Percentiles rank a stretch among this genome's conserved stretches.
phyloP scores from a whole-genome alignment of 2,888 invertebrate species.

The Tiphia femorata region DNA sequence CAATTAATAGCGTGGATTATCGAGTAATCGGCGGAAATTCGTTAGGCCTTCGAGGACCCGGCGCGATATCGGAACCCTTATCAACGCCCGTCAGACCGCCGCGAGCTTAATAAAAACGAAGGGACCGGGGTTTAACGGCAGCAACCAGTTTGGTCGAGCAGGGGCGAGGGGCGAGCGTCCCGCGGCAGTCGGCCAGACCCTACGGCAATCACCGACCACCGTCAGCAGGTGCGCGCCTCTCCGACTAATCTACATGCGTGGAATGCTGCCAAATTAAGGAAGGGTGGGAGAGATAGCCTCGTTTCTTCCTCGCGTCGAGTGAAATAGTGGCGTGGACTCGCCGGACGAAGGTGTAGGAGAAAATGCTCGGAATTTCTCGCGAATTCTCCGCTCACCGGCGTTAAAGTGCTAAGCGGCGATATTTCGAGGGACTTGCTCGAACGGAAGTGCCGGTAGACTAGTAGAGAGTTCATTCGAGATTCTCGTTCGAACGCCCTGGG shows the following conservation, averaged over 20 bases:
- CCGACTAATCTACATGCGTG: conserved; percentile 52
- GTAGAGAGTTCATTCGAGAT: too few species aligned
- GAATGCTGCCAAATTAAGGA: conserved; percentile 58
- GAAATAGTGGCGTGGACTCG: too few species aligned
- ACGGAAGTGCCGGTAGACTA: too few species aligned
- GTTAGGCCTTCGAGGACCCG: conserved; percentile 1
- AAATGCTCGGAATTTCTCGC: too few species aligned
- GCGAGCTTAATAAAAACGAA: conserved; percentile 25
- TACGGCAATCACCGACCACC: too few species aligned
- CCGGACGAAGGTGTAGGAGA: too few species aligned
- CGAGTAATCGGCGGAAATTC: conserved; percentile 30
- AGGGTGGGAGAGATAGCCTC: too few species aligned
- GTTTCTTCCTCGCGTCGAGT: too few species aligned
- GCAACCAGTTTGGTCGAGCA: conserved; percentile 32
- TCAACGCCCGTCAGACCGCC: neutral
- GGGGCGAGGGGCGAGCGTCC: conserved; percentile 6
- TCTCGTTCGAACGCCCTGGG: too few species aligned
- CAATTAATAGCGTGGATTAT: conserved; percentile 24
- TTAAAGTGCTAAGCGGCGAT: neutral
- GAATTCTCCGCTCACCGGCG: neutral
- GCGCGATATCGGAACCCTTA: conserved; percentile 5
- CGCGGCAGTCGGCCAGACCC: conserved; percentile 13
- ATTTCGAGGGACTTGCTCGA: too few species aligned
- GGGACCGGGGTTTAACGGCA: conserved; percentile 28
- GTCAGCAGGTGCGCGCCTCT: conserved; percentile 39